Evolutionary conservation across 2,797 vertebrate genomes (phyloP), one percentile per base, ranked within the genome.

Genomic region (Chelmon rostratus): DNA sequence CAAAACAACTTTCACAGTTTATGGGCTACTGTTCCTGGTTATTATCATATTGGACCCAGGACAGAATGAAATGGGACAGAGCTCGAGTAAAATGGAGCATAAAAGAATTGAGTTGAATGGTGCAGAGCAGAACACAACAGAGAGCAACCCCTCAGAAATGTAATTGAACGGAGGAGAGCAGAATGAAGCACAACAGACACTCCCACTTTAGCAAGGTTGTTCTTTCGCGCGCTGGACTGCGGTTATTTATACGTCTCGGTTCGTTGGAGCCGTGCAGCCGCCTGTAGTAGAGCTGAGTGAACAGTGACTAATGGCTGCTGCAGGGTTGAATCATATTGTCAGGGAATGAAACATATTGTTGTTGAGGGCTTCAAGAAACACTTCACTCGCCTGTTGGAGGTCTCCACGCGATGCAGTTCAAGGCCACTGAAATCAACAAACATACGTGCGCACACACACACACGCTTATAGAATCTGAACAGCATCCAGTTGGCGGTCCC

Each of bases 271-370:
- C 28, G 68, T 54, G 10, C 73, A 61, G 74, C 87, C 40, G 63
- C 59, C 85, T 79, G 67, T 72, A 59, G 82, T 80, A 25, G 78
- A 82, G 76, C 87, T 85, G 90, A 89, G 82, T 88, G 88, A 93
- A 82, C 91, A 90, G 76, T 91, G 89, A 93, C 87, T 92, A 91
- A 93, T 91, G 88, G 88, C 83, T 68, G 68, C 89, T 91, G 90
- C 83, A 87, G 83, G 84, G 70, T 73, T 79, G 77, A 90, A 90
- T 92, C 88, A 89, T 90, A 83, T 89, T 90, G 90, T 92, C 92
- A 83, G 86, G 77, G 80, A 83, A 56, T 83, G 82, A 90, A 88
- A 86, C 83, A 58, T 87, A 91, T 88, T 91, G 87, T 78, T 87
- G 86, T 90, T 83, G 91, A 92, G 83, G 82, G 82, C 84, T 88